Evolutionary conservation across 1,140 invertebrate species (phyloP), one percentile per base, ranked within the genome.

Genomic region (Eupeodes corollae): DNA sequence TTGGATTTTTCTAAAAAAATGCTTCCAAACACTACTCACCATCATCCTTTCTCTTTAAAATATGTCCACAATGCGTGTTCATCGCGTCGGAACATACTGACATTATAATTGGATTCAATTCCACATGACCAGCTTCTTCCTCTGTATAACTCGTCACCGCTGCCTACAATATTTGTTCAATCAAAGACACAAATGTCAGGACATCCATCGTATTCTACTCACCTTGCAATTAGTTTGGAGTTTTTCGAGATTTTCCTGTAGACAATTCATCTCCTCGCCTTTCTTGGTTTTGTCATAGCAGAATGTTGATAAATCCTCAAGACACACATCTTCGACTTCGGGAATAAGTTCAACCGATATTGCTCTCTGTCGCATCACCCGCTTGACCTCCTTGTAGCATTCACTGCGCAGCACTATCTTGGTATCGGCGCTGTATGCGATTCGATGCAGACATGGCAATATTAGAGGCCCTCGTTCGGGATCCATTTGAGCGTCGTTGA

Each of bases 311-410:
- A 99, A 73, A 59, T 97, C 91, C 50, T 80, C 77, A 1, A 98
- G 70, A 63, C 96, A 99, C 34, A 75, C 75, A 58, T 88, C 83
- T 72, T 98, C 92, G 48, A 99, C 84, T 71, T 95, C 87, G 9
- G 95, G 94, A 53, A 93, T 82, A 6, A 99, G 74, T 64, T 97
- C 87, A 5, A 98, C 91, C 58, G 83, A 89, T 1, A 88, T 74
- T 3, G 95, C 92, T 52, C 95, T 73, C 60, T 91, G 86, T 46
- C 88, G 75, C 90, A 99, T 94, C 1, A 95, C 86, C 56, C 91
- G 73, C 65, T 81, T 79, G 0, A 99, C 82, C 72, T 98, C 87
- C 51, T 64, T 56, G 15, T 63, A 75, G 69, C 84, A 88, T 30
- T 74, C 73, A 39, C 73, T 70, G 56, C 73, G 78, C 35, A 86